These are phyloP conservation scores for Diplolepis rosae DNA, from an alignment of 2,888 invertebrate species.

Conservation along the genomic window DNA sequence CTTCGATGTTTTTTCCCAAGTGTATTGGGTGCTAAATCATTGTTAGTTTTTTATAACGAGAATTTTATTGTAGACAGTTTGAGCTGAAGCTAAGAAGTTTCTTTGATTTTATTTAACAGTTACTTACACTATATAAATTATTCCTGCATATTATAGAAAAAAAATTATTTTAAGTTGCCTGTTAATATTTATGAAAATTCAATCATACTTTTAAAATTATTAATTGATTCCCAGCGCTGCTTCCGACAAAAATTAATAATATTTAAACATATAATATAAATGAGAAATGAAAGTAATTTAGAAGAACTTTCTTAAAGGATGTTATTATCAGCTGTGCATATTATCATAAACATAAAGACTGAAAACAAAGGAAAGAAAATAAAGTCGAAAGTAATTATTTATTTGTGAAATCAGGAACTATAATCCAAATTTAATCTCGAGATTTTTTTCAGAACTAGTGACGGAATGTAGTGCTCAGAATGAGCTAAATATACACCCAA, in stretches of 20 bases:
- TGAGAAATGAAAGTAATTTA: neutral
- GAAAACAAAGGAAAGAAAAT: no score
- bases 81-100: neutral
- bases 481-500: constrained; percentile 66
- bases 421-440: neutral
- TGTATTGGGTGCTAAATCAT: neutral
- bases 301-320: constrained; percentile 1
- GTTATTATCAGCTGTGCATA: neutral
- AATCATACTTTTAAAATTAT: neutral
- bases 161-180: no score
- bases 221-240: no score
- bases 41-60: neutral
- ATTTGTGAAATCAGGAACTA: neutral
- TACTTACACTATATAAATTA: neutral
- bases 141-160: no score
- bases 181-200: neutral
- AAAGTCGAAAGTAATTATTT: neutral
- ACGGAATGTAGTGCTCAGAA: constrained; percentile 50
- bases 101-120: neutral
- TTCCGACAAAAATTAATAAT: neutral
- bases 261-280: neutral
- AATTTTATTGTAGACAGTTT: neutral
- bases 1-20: neutral
- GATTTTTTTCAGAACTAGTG: constrained; percentile 31
- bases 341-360: no score